Base-by-base conservation (phyloP, 2,888 invertebrate genomes). In the Lycocerus yunnanus region DNA sequence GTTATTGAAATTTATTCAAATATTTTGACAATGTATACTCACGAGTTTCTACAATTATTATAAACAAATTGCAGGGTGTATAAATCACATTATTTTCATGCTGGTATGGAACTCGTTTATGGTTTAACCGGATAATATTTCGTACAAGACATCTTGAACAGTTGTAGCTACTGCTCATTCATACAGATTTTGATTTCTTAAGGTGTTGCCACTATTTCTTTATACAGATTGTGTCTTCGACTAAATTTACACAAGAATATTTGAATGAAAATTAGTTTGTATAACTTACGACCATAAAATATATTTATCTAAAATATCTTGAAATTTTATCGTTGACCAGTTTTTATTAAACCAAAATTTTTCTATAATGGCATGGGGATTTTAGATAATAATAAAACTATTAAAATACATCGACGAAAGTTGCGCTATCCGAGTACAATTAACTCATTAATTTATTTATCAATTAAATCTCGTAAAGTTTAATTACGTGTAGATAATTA, bases 1-100 rank as follows among this genome's bases (percentile, higher is more conserved):
- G 82, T 85, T 84, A 85, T 85, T 85, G 84, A 84, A 85, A 85
- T 85, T 85, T 85, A 85, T 85, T 85, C 84, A 83, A 84, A 84
- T 82, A 80, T 82, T 84, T 81, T 83, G 84, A 84, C 84, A 83
- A 79, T 78, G 77, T 75, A 73, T 77, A 77, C 78, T 78, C 78
- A 74, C 81, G 81, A 81, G 82, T 79, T 78, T 73, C 77, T 77
- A 81, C 82, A 81, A 81, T 83, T 80, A 81, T 80, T 82, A 80
- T 81, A 81, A 82, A 83, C 84, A 82, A 83, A 83, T 83, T 82
- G 83, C 80, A 77, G 79, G 75, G 75, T 69, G 71, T 77, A 81
- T 84, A 84, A 84, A 84, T 84, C 83, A 82, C 81, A 80, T 81
- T 80, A 83, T 83, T 83, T 83, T 84, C 83, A 80, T 83, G 84